Evolutionary conservation across 2,888 invertebrate species (phyloP).

Genomic region (Lepidochrysops patricia): DNA sequence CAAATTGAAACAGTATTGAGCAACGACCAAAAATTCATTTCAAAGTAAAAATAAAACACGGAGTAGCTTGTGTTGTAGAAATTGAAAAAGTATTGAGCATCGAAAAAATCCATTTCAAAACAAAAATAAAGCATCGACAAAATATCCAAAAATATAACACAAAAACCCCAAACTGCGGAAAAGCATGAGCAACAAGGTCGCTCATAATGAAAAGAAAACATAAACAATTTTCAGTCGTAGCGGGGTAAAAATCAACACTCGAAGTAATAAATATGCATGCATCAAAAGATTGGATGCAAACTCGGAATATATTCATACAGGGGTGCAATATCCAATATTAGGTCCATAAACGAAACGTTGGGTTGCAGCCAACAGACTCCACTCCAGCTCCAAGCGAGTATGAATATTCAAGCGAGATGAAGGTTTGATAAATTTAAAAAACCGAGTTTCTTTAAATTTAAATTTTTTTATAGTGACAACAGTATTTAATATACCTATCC

Average conservation of each 20-base stretch:
- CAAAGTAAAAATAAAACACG: too few relatives aligned
- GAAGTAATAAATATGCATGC: background rate
- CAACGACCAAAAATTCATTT: background rate
- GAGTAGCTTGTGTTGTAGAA: too few relatives aligned
- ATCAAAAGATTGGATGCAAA: background rate
- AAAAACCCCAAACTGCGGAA: background rate
- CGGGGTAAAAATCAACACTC: background rate
- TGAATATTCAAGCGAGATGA: background rate
- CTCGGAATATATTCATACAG: background rate
- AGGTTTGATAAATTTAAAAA: background rate
- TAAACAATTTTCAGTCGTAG: background rate
- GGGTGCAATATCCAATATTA: slow-evolving; percentile 10
- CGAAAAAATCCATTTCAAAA: too few relatives aligned
- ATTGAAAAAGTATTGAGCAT: background rate
- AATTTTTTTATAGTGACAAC: background rate
- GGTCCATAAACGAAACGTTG: slow-evolving; percentile 13
- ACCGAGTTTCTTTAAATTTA: background rate
- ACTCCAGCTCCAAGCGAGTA: slow-evolving; percentile 1
- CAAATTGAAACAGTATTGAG: background rate
- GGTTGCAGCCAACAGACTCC: slow-evolving; percentile 12
- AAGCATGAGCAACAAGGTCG: background rate
- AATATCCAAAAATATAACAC: too few relatives aligned
- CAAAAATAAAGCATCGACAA: too few relatives aligned
- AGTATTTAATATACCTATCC: too few relatives aligned
- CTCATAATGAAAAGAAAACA: background rate